Percentiles rank a stretch among this genome's conserved stretches.
Conservation (phyloP, 64 coral and sea anemone species). For the Catalaphyllia jardinei region DNA sequence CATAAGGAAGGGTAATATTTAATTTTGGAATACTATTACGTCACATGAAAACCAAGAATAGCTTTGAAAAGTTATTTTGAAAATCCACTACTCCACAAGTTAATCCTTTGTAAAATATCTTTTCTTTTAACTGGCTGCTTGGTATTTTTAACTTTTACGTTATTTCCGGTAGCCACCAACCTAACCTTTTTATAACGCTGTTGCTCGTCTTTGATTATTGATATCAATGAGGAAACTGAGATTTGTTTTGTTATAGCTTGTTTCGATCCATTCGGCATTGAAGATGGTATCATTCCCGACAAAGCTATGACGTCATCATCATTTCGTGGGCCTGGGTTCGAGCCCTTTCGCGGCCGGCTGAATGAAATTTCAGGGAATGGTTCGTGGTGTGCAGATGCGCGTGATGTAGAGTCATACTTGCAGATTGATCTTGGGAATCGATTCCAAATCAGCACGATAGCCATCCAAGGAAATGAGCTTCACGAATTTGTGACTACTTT, state of each 20-base stretch:
- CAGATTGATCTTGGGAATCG: slow-evolving; percentile 47
- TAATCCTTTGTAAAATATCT: no score
- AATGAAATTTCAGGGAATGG: slow-evolving; percentile 12
- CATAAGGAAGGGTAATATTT: no score
- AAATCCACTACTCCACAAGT: no score
- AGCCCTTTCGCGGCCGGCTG: slow-evolving; percentile 38
- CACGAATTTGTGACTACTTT: not conserved
- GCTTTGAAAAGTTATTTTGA: no score
- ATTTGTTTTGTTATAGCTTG: slow-evolving; percentile 15
- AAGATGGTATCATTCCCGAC: slow-evolving; percentile 14
- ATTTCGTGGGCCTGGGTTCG: slow-evolving; percentile 6
- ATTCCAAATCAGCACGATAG: slow-evolving; percentile 21
- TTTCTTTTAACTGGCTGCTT: no score
- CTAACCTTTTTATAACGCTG: not conserved
- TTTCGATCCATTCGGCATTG: slow-evolving; percentile 38
- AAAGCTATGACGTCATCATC: slow-evolving; percentile 30
- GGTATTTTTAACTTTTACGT: no score
- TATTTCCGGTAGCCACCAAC: not conserved
- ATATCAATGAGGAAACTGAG: not conserved
- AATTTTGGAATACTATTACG: no score
- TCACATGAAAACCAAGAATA: no score
- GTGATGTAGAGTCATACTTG: not conserved
- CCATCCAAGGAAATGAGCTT: slow-evolving; percentile 29
- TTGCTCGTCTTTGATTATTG: not conserved
- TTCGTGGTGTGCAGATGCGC: slow-evolving; percentile 22